Conservation (phyloP, 2,797 vertebrate genomes). For the Erithacus rubecula region DNA sequence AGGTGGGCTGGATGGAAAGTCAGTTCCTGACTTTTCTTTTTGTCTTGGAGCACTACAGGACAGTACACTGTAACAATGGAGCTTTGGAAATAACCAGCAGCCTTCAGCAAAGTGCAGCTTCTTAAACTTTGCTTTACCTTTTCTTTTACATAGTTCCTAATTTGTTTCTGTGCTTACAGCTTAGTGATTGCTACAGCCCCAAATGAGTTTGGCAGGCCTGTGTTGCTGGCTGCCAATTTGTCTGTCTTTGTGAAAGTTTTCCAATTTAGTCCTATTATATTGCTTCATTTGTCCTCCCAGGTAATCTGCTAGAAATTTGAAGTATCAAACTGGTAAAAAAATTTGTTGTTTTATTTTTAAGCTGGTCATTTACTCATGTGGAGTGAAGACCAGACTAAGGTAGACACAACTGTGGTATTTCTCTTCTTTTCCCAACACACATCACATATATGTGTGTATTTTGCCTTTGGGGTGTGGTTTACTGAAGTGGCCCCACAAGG, state of each 20-base stretch:
- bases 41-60: neutral
- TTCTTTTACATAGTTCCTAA: neutral
- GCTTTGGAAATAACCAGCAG: neutral
- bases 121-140: neutral
- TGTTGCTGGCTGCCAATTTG: neutral
- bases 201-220: neutral
- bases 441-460: neutral
- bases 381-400: neutral
- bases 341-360: neutral
- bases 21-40: neutral
- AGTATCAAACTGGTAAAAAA: neutral
- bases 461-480: neutral
- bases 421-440: neutral
- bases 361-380: accelerated
- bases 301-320: neutral
- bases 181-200: neutral
- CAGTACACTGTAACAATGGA: neutral
- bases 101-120: neutral
- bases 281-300: neutral
- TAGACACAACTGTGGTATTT: neutral
- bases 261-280: neutral
- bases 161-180: neutral
- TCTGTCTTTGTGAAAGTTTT: neutral
- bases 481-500: neutral
- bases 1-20: neutral